Conservation (phyloP, 2,797 vertebrate species). For the Acanthis flammea region DNA sequence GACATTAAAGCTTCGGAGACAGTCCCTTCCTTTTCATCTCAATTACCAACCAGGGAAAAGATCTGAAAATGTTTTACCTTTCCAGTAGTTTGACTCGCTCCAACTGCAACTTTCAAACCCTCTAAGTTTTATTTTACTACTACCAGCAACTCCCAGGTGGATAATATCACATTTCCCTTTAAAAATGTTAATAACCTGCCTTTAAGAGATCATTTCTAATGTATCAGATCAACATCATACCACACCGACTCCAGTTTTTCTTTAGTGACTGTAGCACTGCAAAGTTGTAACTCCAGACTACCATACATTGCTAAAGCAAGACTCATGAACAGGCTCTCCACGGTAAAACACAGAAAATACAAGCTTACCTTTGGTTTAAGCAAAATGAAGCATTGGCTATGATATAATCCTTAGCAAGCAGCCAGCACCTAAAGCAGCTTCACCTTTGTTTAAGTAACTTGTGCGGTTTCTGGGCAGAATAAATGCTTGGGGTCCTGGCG, state of each 20-base stretch:
- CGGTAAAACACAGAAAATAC: background rate
- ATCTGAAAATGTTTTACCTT: background rate
- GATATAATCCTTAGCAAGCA: slow-evolving; percentile 31
- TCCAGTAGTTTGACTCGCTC: background rate
- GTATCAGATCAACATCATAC: background rate
- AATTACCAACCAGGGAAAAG: background rate
- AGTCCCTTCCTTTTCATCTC: background rate
- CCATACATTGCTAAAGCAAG: background rate
- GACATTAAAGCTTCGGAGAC: background rate
- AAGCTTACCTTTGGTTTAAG: slow-evolving; percentile 68
- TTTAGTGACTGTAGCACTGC: background rate
- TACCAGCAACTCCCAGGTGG: background rate
- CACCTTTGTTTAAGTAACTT: slow-evolving; percentile 57
- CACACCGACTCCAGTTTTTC: background rate
- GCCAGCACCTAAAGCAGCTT: slow-evolving; percentile 17
- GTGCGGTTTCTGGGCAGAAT: slow-evolving; percentile 20
- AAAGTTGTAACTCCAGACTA: background rate
- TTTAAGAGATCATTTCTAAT: background rate
- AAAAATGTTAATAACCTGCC: background rate
- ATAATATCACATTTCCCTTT: background rate
- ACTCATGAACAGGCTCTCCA: background rate
- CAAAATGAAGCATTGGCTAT: slow-evolving; percentile 31
- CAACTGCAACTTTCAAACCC: background rate
- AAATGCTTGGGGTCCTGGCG: slow-evolving; percentile 14
- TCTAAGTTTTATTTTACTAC: background rate